Base-by-base conservation (phyloP, 2,888 invertebrate species). In the Drosophila peninsularis region DNA sequence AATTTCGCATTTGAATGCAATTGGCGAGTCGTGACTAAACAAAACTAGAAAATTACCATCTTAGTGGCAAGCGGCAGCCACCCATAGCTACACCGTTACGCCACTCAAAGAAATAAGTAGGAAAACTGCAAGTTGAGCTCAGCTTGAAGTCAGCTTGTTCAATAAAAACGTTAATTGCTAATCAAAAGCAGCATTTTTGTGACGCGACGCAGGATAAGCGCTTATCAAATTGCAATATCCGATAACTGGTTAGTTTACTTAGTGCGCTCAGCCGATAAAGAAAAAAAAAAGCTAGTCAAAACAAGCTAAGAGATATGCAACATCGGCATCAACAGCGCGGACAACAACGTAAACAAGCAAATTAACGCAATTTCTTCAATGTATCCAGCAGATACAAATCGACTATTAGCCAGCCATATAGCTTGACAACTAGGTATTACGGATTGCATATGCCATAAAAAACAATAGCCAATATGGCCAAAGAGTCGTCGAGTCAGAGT, bases 161-260 rank as follows among this genome's bases (percentile, higher is more conserved):
- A 85, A 77, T 88, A 82, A 88, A 88, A 83, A 71, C 77, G 68
- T 75, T 85, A 88, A 83, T 83, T 88, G 83, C 86, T 78, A 88
- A 80, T 83, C 86, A 85, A 83, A 83, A 79, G 76, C 83, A 69
- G 67, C 71, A 88, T 88, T 80, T 85, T 85, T 88, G 71, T 77
- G 78, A 83, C 58, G 78, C 80, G 86, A 69, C 54, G 41, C 82
- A 82, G 82, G 84, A 88, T 83, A 88, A 85, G 86, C 67, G 76
- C 88, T 87, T 82, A 82, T 82, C 82, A 82, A 81, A 66, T 71
- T 70, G 66, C 80, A 61, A 56, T 75, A 54, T 49, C 52, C 45
- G 56, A 44, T 82, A 82, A 82, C 82, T 72, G 88, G 82, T 85
- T 88, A 27, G 73, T 58, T 80, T 62, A 52, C 63, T 77, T 55